Conservation (phyloP, 2,888 invertebrate genomes). For the Eristalis intricaria region DNA sequence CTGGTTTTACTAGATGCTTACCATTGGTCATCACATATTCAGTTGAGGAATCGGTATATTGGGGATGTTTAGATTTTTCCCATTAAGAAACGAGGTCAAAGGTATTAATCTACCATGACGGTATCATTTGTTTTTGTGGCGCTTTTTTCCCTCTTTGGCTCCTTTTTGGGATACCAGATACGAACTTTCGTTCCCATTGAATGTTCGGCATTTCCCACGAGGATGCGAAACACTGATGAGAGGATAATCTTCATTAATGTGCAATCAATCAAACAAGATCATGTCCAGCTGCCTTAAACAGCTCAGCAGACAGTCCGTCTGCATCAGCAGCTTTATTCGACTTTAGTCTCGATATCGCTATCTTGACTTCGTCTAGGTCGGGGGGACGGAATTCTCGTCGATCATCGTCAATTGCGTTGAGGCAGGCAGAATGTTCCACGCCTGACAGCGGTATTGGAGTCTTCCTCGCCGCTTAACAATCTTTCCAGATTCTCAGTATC, state of each 20-base stretch:
- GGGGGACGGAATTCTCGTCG: too few species aligned
- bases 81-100: slow-evolving; percentile 8
- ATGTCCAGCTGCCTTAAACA: too few species aligned
- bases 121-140: slow-evolving; percentile 19
- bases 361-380: too few species aligned
- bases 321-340: too few species aligned
- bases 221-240: slow-evolving; percentile 32
- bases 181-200: neutral
- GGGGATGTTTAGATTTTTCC: neutral
- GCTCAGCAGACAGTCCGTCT: too few species aligned
- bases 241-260: slow-evolving; percentile 54
- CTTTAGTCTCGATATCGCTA: too few species aligned
- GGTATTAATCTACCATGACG: slow-evolving; percentile 35
- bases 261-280: slow-evolving; percentile 68
- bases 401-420: too few species aligned
- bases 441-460: too few species aligned
- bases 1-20: too few species aligned
- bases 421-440: too few species aligned
- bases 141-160: neutral
- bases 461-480: too few species aligned
- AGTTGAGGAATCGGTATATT: slow-evolving; percentile 13
- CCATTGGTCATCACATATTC: slow-evolving; percentile 40
- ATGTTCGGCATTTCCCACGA: slow-evolving; percentile 1
- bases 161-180: neutral
- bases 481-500: too few species aligned